Evolutionary conservation across 1,140 invertebrate species (phyloP).

Genomic region (Reticulitermes speratus): DNA sequence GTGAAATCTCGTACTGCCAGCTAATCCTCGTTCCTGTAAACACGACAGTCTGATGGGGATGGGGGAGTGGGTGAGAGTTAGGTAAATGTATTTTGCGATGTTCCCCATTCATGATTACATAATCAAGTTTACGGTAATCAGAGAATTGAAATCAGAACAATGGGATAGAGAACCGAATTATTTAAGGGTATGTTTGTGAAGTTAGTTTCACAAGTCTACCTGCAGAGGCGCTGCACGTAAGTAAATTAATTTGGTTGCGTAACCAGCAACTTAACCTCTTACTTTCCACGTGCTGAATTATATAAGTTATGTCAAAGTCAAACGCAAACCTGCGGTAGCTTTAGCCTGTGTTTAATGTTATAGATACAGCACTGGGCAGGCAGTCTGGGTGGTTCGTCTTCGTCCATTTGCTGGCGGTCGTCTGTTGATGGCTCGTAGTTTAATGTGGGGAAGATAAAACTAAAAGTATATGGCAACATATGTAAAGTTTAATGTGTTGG

Average conservation of each 20-base stretch:
- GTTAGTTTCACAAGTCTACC: background rate
- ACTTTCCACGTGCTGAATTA: background rate
- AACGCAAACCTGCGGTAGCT: background rate
- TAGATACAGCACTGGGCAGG: too few species aligned
- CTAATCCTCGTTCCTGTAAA: background rate
- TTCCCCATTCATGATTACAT: background rate
- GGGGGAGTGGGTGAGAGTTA: background rate
- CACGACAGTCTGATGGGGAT: background rate
- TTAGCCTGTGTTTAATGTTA: background rate
- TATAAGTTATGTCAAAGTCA: background rate
- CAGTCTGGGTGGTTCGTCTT: too few species aligned
- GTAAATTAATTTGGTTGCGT: background rate
- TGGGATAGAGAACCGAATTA: slow-evolving; percentile 8
- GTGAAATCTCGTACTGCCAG: background rate
- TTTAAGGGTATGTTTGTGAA: slow-evolving; percentile 1
- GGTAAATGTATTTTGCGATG: background rate
- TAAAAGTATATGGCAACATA: too few species aligned
- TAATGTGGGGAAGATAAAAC: too few species aligned
- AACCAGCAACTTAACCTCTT: background rate
- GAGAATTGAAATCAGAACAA: background rate
- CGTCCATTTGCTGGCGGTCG: too few species aligned
- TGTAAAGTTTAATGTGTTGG: too few species aligned
- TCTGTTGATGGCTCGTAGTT: too few species aligned
- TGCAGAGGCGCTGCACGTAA: background rate
- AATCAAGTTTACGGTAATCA: slow-evolving; percentile 11